These are phyloP conservation scores for Entomyzon cyanotis DNA, from an alignment of 2,113 vertebrate genomes.

Conservation along the genomic window DNA sequence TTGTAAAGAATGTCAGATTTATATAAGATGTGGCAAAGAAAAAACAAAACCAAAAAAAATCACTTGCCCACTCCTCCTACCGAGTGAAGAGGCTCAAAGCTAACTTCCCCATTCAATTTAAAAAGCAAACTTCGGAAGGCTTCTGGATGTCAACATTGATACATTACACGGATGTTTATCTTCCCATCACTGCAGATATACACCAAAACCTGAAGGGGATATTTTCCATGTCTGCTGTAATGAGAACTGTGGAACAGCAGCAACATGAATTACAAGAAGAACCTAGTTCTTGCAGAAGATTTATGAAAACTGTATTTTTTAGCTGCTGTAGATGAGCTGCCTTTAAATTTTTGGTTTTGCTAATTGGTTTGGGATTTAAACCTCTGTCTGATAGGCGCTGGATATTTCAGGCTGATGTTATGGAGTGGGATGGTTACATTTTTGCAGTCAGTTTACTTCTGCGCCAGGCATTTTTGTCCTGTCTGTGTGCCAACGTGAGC, in stretches of 20 bases:
- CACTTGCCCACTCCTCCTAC: background rate
- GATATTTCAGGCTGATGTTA: background rate
- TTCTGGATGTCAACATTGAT: background rate
- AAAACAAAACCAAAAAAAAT: background rate
- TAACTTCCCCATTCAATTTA: background rate
- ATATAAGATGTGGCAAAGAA: background rate
- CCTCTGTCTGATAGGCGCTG: background rate
- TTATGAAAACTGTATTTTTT: background rate
- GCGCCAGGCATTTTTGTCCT: background rate
- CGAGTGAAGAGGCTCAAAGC: background rate
- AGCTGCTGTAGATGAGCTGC: background rate
- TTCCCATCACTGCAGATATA: background rate
- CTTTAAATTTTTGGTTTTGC: background rate
- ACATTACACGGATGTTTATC: background rate
- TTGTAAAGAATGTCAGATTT: background rate
- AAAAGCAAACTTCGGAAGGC: background rate
- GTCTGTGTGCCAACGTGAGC: rapidly evolving
- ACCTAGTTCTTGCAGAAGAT: background rate
- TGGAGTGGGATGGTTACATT: background rate
- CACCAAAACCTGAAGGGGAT: background rate
- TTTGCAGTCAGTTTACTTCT: background rate
- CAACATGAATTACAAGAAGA: background rate
- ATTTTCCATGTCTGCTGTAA: constrained; percentile 5
- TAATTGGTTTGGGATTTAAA: background rate
- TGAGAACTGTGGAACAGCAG: background rate